Evolutionary conservation across 2,888 invertebrate genomes (phyloP).

Genomic region (Oscheius sp.): DNA sequence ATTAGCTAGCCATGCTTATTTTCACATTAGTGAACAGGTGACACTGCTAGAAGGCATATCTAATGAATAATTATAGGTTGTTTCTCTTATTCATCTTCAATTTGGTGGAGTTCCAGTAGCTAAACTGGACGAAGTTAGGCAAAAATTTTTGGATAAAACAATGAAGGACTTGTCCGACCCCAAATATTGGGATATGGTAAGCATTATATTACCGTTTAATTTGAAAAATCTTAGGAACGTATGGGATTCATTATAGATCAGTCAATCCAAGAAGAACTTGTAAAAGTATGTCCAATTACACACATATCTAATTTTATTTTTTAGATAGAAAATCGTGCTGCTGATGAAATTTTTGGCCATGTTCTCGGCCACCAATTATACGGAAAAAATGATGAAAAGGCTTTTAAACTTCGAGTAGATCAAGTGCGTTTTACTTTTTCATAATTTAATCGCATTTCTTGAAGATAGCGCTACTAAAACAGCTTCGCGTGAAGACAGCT

Average conservation of each 20-base stretch:
- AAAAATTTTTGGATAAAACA: slow-evolving; percentile 62
- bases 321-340: slow-evolving; percentile 80
- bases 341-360: slow-evolving; percentile 83
- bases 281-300: slow-evolving; percentile 31
- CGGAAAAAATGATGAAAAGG: slow-evolving; percentile 77
- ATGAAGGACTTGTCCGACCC: slow-evolving; percentile 73
- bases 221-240: slow-evolving; percentile 78
- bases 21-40: slow-evolving; percentile 51
- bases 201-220: too few species aligned
- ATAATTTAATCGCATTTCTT: neutral
- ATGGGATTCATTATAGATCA: slow-evolving; percentile 80
- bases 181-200: slow-evolving; percentile 80
- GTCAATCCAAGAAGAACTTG: slow-evolving; percentile 65
- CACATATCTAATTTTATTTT: slow-evolving; percentile 33
- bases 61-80: slow-evolving; percentile 35
- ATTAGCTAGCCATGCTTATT: slow-evolving; percentile 52
- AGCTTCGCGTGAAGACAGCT: slow-evolving; percentile 79
- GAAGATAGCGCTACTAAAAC: slow-evolving; percentile 44
- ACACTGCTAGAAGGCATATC: neutral
- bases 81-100: slow-evolving; percentile 55
- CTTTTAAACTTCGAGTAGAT: slow-evolving; percentile 55
- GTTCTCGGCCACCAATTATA: slow-evolving; percentile 87
- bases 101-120: slow-evolving; percentile 67
- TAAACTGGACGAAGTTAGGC: slow-evolving; percentile 56
- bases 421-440: slow-evolving; percentile 36